Evolutionary conservation across 2,113 vertebrate species (phyloP), one percentile per base, ranked within the genome.

Genomic region (Mastomys coucha): DNA sequence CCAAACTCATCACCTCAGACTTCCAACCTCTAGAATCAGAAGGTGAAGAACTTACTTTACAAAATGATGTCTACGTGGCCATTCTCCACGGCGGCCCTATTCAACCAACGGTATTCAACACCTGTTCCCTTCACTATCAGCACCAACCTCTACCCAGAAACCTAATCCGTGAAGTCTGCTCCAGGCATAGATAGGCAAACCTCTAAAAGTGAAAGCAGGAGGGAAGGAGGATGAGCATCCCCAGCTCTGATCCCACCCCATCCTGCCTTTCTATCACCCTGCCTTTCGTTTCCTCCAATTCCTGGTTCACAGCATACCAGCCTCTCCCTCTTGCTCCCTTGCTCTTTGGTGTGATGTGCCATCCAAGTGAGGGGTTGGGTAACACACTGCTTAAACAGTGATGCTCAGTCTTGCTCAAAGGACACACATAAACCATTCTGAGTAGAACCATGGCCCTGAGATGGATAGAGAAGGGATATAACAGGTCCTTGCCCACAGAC

Each of bases 201-300:
- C 39, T 42, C 77, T 65, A 49, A 10, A 85, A 24, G 42, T 51
- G 36, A 93, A 75, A 65, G 22, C 20, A 45, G 49, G 11, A 63
- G 7, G 5, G 45, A 5, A 45, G 45, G n/a, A n/a, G 45, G 36
- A 9, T 53, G 5, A 31, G 28, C 87, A 33, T 42, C 22, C 14
- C 58, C 11, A 1, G 4, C 56, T 7, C 4, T 4, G 11, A 67
- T 19, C 16, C 22, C 4, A 9, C 22, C 5, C 42, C n/a, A 7
- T 8, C 45, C 67, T 3, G 8, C 36, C 69, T 28, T 82, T 42
- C 22, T 20, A 26, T 49, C 8, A 0, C 53, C 84, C 8, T 33
- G 56, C 22, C 6, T 19, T 72, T 33, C 2, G 36, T 89, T 10
- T 91, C 91, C 88, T 67, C 31, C 31, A n/a, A 42, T 1, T 26